These are phyloP conservation scores for Acrocyrtus sp. DNA, from an alignment of 2,888 invertebrate species.

Conservation along the genomic window DNA sequence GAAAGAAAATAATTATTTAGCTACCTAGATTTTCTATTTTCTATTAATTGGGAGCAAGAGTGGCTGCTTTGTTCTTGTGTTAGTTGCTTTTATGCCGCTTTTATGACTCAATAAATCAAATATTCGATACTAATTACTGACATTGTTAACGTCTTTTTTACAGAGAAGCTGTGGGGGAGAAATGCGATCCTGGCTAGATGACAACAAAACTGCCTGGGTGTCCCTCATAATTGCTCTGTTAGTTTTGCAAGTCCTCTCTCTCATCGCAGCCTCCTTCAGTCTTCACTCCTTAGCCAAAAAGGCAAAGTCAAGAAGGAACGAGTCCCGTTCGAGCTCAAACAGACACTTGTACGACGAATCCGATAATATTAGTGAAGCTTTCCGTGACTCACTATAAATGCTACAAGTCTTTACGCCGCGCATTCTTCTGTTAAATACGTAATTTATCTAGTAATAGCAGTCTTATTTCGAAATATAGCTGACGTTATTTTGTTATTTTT, in stretches of 20 bases:
- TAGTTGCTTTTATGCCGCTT: too few relatives aligned
- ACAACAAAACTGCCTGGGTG: slow-evolving; percentile 65
- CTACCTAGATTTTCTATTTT: too few relatives aligned
- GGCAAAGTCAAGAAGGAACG: slow-evolving; percentile 59
- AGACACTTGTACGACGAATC: slow-evolving; percentile 62
- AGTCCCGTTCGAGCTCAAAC: slow-evolving; percentile 62
- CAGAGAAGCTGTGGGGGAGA: slow-evolving; percentile 65
- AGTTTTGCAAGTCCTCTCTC: slow-evolving; percentile 63
- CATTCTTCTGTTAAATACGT: too few relatives aligned
- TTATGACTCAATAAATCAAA: too few relatives aligned
- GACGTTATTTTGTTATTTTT: too few relatives aligned
- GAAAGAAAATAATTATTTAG: too few relatives aligned
- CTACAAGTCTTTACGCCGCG: background rate
- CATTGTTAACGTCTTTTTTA: too few relatives aligned
- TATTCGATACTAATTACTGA: too few relatives aligned
- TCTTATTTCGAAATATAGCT: too few relatives aligned
- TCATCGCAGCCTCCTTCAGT: slow-evolving; percentile 63
- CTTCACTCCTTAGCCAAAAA: slow-evolving; percentile 62
- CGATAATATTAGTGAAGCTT: slow-evolving; percentile 62
- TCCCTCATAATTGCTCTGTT: slow-evolving; percentile 64
- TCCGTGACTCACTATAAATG: slow-evolving; percentile 58
- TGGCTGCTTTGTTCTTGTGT: too few relatives aligned
- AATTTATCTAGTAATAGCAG: too few relatives aligned
- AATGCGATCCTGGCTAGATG: slow-evolving; percentile 65
- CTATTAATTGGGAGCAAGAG: too few relatives aligned